Percentiles rank a stretch among this genome's conserved stretches.
Conservation (phyloP, 2,888 invertebrate genomes). For the Parthenolecanium corni region DNA sequence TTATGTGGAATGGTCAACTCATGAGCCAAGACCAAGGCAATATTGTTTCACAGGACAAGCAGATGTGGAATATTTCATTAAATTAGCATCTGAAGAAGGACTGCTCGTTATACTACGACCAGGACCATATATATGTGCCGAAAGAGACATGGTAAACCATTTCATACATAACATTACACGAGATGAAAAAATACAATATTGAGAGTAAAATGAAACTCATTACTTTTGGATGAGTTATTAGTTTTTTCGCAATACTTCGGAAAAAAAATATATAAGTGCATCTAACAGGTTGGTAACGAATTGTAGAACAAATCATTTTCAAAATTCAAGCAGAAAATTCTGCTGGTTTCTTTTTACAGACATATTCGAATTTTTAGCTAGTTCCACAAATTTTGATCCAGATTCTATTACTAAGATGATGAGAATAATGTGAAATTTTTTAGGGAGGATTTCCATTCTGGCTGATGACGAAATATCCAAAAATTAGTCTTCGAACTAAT, state of each 20-base stretch:
- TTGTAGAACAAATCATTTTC: no score
- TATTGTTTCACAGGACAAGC: slow-evolving; percentile 54
- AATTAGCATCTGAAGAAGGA: slow-evolving; percentile 61
- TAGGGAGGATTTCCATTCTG: slow-evolving; percentile 55
- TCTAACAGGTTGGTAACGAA: no score
- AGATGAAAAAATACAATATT: no score
- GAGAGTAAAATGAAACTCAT: no score
- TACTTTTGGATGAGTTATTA: not conserved
- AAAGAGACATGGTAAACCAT: slow-evolving; percentile 57
- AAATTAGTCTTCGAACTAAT: slow-evolving; percentile 52
- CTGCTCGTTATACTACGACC: slow-evolving; percentile 68
- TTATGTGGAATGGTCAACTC: slow-evolving; percentile 81
- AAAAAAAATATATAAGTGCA: no score
- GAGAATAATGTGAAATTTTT: no score
- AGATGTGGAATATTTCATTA: slow-evolving; percentile 52
- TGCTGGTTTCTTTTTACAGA: no score
- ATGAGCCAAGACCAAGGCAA: slow-evolving; percentile 64
- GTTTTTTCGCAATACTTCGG: not conserved
- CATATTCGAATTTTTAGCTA: no score
- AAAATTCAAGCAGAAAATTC: no score
- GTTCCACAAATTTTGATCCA: no score
- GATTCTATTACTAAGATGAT: no score
- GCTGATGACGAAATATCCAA: slow-evolving; percentile 38
- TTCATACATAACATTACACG: no score
- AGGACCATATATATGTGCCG: slow-evolving; percentile 87